Evolutionary conservation across 2,888 invertebrate species (phyloP).

Genomic region (Molorchus minor): DNA sequence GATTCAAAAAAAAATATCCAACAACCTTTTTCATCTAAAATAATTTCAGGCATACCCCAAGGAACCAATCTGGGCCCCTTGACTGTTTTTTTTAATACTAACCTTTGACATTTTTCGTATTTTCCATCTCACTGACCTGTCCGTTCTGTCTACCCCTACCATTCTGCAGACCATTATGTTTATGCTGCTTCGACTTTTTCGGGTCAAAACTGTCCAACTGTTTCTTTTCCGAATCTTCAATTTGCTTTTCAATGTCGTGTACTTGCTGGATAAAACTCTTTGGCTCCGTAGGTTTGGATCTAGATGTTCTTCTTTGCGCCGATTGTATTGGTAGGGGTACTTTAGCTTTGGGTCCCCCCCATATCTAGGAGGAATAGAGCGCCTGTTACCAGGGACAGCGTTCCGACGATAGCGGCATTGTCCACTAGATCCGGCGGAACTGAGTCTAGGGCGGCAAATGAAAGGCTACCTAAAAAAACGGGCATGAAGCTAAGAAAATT

Average conservation of each 20-base stretch:
- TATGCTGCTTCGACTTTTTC: constrained; percentile 20
- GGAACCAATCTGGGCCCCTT: too few species aligned
- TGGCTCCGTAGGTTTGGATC: constrained; percentile 32
- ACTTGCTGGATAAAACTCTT: constrained; percentile 45
- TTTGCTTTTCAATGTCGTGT: constrained; percentile 47
- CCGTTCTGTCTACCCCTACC: constrained; percentile 10
- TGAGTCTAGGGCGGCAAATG: constrained; percentile 76
- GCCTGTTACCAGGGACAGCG: constrained; percentile 72
- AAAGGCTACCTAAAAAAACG: constrained; percentile 71
- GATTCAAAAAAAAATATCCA: neutral
- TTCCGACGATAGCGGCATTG: constrained; percentile 77
- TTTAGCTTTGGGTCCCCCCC: constrained; percentile 67
- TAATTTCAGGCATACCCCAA: too few species aligned
- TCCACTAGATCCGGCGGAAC: constrained; percentile 73
- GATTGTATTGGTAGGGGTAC: constrained; percentile 45
- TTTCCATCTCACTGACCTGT: constrained; percentile 32
- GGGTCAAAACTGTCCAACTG: constrained; percentile 32
- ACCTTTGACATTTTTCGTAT: constrained; percentile 37
- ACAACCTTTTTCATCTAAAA: neutral
- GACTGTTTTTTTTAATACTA: constrained; percentile 1
- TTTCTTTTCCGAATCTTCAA: constrained; percentile 30
- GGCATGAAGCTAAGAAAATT: too few species aligned
- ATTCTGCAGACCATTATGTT: constrained; percentile 34
- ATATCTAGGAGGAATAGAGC: constrained; percentile 75
- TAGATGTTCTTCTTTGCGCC: constrained; percentile 27